phyloP scores from a whole-genome alignment of 2,888 invertebrate genomes.

The Phyllotreta striolata region DNA sequence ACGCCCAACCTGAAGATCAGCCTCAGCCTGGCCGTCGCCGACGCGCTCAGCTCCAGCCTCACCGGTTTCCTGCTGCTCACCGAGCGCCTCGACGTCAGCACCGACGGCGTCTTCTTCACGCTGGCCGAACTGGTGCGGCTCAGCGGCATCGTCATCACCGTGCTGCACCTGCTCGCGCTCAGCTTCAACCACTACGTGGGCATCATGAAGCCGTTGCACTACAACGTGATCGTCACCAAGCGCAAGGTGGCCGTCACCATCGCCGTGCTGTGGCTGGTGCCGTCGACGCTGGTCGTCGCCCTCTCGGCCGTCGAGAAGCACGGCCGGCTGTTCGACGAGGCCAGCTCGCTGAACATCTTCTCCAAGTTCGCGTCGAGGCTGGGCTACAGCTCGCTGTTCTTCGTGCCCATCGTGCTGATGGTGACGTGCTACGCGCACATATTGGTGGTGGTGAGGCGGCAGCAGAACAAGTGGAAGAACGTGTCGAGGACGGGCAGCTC shows the following conservation, averaged over 20 bases:
- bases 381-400: slow-evolving; percentile 65
- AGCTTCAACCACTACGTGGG: slow-evolving; percentile 75
- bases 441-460: slow-evolving; percentile 65
- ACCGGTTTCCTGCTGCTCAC: slow-evolving; percentile 57
- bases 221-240: slow-evolving; percentile 67
- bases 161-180: slow-evolving; percentile 69
- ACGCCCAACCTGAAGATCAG: slow-evolving; percentile 68
- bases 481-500: slow-evolving; percentile 60
- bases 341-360: slow-evolving; percentile 38
- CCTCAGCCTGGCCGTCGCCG: slow-evolving; percentile 67
- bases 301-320: slow-evolving; percentile 64
- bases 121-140: slow-evolving; percentile 63
- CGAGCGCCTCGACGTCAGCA: slow-evolving; percentile 19
- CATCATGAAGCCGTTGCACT: slow-evolving; percentile 68
- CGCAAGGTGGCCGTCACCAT: slow-evolving; percentile 63
- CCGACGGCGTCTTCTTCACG: slow-evolving; percentile 38
- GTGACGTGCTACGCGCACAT: slow-evolving; percentile 69
- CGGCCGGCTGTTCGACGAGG: slow-evolving; percentile 57
- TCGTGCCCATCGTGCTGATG: slow-evolving; percentile 68
- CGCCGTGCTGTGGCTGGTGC: slow-evolving; percentile 66
- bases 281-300: slow-evolving; percentile 50
- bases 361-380: slow-evolving; percentile 61
- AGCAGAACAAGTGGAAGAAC: slow-evolving; percentile 63
- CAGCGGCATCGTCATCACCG: slow-evolving; percentile 69
- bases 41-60: slow-evolving; percentile 65